phyloP scores from a whole-genome alignment of 1,140 invertebrate genomes.

The Lerema accius region DNA sequence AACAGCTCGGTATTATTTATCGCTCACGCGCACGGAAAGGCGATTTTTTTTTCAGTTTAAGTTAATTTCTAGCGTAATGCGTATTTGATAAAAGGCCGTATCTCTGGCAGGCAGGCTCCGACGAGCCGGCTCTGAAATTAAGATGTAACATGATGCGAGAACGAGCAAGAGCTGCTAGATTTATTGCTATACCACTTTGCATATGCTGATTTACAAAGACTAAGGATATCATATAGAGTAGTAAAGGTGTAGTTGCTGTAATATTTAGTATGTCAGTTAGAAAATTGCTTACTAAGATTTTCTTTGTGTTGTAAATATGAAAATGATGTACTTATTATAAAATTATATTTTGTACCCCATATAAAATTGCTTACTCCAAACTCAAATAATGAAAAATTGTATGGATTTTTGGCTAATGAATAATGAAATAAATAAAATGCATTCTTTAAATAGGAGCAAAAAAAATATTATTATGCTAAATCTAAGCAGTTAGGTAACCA shows the following conservation, averaged over 20 bases:
- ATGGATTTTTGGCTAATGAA: too few relatives aligned
- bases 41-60: constrained; percentile 65
- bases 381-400: too few relatives aligned
- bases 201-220: constrained; percentile 84
- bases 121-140: constrained; percentile 81
- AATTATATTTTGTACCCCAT: too few relatives aligned
- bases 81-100: constrained; percentile 81
- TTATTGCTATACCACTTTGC: constrained; percentile 84
- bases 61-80: constrained; percentile 78
- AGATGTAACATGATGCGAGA: constrained; percentile 84
- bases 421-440: too few relatives aligned
- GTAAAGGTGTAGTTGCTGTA: constrained; percentile 34
- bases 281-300: neutral
- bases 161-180: constrained; percentile 83
- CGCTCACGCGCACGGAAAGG: constrained; percentile 60
- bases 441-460: too few relatives aligned
- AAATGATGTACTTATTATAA: too few relatives aligned
- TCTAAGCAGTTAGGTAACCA: too few relatives aligned
- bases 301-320: too few relatives aligned
- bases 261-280: neutral
- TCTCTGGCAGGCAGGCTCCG: constrained; percentile 75
- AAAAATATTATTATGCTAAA: too few relatives aligned
- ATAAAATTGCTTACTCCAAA: too few relatives aligned
- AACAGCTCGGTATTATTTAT: constrained; percentile 71
- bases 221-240: constrained; percentile 51